Conservation (phyloP, 2,888 invertebrate species). For the Cephus rjabovi region DNA sequence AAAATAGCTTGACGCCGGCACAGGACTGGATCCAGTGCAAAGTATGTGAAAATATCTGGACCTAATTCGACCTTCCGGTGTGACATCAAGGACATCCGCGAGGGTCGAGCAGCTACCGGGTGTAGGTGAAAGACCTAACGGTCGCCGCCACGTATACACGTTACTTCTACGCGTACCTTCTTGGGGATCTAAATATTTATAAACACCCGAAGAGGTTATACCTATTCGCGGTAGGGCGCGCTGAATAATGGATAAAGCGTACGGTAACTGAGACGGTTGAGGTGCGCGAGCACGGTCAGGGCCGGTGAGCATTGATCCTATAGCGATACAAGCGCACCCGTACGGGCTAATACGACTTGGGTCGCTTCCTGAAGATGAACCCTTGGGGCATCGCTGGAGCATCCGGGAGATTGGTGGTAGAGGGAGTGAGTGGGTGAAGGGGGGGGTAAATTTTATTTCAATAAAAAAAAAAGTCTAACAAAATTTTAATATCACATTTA, state of each 20-base stretch:
- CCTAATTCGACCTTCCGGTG: background rate
- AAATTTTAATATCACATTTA: background rate
- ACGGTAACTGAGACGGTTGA: background rate
- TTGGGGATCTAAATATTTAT: conserved; percentile 49
- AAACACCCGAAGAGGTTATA: conserved; percentile 42
- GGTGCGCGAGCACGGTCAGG: conserved; percentile 15
- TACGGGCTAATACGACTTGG: background rate
- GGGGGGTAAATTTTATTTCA: background rate
- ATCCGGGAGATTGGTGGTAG: background rate
- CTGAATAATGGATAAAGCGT: conserved; percentile 49
- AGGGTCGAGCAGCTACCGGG: background rate
- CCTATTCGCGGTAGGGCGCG: conserved; percentile 34
- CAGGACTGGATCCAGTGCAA: background rate
- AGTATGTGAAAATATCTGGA: background rate
- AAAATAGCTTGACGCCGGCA: background rate
- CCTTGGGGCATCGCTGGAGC: background rate
- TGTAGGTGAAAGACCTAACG: background rate
- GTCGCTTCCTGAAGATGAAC: background rate
- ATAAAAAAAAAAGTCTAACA: background rate
- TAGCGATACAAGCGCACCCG: background rate
- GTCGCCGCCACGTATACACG: background rate
- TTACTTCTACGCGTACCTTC: background rate
- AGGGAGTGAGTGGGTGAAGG: background rate
- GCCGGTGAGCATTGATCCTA: conserved; percentile 23
- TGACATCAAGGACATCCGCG: background rate